Conservation (phyloP, 2,797 vertebrate genomes). For the Bradypodion pumilum region DNA sequence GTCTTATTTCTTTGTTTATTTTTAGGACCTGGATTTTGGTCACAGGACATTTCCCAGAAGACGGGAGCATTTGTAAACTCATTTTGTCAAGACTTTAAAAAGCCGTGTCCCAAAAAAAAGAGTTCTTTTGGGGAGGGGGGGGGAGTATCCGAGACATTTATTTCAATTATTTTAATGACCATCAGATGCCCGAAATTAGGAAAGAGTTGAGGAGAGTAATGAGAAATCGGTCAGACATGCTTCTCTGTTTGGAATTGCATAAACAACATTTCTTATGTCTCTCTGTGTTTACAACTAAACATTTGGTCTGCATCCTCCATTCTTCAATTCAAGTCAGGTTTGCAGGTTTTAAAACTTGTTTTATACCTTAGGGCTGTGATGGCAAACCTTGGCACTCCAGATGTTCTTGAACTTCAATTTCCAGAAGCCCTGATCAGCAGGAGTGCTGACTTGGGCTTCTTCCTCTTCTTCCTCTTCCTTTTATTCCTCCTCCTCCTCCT, state of each 20-base stretch:
- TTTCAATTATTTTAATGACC: conserved; percentile 11
- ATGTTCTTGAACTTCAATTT: no score
- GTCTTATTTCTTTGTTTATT: not conserved
- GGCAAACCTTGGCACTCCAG: no score
- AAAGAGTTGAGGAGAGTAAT: not conserved
- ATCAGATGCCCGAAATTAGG: conserved; percentile 20
- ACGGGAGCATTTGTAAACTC: not conserved
- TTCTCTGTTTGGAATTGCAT: not conserved
- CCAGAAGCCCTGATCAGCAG: no score
- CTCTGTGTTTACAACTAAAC: not conserved
- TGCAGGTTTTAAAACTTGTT: no score
- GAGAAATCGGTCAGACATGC: not conserved
- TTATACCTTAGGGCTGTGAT: no score
- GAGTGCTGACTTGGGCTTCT: no score
- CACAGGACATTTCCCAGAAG: not conserved
- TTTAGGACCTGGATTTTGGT: not conserved
- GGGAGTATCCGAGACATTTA: no score
- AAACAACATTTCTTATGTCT: not conserved
- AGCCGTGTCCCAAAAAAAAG: not conserved
- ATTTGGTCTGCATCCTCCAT: no score
- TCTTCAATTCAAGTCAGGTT: no score
- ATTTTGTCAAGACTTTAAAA: not conserved
- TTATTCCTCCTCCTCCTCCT: no score
- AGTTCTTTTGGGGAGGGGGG: no score
- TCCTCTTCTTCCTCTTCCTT: no score